Conservation (phyloP, 2,888 invertebrate species). For the Tipula lateralis region DNA sequence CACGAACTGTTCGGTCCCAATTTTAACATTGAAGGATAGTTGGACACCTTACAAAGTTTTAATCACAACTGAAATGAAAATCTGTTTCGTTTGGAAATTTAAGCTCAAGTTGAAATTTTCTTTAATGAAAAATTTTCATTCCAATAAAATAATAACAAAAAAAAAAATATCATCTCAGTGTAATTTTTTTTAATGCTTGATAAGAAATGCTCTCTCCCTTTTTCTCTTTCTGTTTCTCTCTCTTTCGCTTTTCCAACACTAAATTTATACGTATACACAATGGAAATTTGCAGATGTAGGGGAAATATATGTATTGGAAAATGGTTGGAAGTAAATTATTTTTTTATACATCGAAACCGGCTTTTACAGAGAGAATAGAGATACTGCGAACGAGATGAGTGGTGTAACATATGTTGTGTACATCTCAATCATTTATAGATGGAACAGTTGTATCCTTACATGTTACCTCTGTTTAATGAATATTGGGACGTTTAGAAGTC, state of each 20-base stretch:
- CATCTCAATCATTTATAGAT: no score
- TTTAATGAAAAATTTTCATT: background rate
- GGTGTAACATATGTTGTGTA: no score
- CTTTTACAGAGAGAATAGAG: no score
- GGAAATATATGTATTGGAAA: background rate
- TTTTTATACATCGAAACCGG: background rate
- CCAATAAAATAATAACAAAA: background rate
- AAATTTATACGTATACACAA: background rate
- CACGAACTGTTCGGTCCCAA: background rate
- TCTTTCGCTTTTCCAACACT: background rate
- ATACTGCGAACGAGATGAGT: no score
- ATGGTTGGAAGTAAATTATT: background rate
- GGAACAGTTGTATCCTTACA: no score
- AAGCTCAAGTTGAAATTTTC: background rate
- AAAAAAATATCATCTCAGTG: background rate
- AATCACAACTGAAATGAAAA: constrained; percentile 1
- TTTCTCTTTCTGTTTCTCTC: background rate
- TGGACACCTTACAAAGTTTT: background rate
- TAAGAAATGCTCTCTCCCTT: background rate
- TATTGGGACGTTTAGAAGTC: no score
- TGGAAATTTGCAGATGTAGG: background rate
- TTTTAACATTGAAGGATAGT: background rate
- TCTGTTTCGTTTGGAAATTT: background rate
- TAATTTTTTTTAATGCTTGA: background rate
- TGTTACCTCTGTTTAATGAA: no score